These are phyloP conservation scores for Turritopsis rubra DNA, from an alignment of 30 jellyfish, hydroid and myxozoan species.

Conservation along the genomic window DNA sequence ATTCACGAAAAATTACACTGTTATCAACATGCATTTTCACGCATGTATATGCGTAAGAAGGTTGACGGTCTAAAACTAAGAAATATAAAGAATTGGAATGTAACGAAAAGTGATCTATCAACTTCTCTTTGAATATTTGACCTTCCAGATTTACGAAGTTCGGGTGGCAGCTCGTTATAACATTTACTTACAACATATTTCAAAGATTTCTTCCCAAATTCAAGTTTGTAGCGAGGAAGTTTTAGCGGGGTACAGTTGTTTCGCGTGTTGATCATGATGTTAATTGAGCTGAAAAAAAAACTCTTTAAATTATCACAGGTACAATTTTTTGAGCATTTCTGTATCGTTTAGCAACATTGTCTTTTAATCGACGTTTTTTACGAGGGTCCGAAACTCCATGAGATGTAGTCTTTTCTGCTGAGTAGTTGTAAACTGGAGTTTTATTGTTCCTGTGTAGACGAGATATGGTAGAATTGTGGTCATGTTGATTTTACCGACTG, in stretches of 20 bases:
- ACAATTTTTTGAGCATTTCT: not conserved
- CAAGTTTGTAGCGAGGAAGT: not conserved
- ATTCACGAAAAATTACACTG: too few relatives aligned
- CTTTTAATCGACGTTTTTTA: not conserved
- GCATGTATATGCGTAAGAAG: too few relatives aligned
- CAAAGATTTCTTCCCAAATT: not conserved
- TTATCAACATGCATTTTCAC: too few relatives aligned
- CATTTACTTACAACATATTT: not conserved
- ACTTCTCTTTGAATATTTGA: not conserved
- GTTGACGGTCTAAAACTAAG: too few relatives aligned
- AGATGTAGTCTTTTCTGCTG: not conserved
- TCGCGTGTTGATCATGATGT: not conserved
- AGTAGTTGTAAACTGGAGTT: not conserved
- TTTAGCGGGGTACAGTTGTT: not conserved
- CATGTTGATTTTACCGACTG: not conserved
- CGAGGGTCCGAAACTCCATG: not conserved
- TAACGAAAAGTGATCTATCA: too few relatives aligned
- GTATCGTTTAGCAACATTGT: not conserved
- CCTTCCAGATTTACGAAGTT: not conserved
- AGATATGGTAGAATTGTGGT: not conserved
- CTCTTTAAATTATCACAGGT: not conserved
- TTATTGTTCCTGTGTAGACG: not conserved
- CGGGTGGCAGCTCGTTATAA: not conserved
- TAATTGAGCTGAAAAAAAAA: too few relatives aligned
- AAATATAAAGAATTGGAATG: too few relatives aligned